phyloP scores from a whole-genome alignment of 2,797 vertebrate genomes.

The Sitta carolinensis region DNA sequence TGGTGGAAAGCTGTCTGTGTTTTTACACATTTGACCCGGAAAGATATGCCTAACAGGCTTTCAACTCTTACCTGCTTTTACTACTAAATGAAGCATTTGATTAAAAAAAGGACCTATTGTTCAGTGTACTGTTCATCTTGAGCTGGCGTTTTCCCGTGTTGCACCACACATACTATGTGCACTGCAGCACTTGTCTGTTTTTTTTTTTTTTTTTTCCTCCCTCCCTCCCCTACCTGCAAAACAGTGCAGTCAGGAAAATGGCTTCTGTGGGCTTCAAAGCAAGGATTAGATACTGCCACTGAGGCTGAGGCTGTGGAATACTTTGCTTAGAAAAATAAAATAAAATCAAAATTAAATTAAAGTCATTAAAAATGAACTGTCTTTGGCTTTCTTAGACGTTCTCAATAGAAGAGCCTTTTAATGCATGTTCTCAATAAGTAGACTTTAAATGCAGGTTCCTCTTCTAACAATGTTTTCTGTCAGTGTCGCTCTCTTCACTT shows the following conservation, averaged over 20 bases:
- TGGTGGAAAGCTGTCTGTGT: not conserved
- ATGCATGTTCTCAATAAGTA: not conserved
- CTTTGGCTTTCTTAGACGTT: not conserved
- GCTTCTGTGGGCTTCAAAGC: constrained; percentile 55
- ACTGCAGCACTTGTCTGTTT: constrained; percentile 37
- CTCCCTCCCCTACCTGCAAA: constrained; percentile 45
- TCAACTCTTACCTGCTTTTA: not conserved
- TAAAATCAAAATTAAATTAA: not conserved
- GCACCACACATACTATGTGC: not conserved
- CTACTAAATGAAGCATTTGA: not conserved
- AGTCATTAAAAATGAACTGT: not conserved
- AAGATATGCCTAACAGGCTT: not conserved
- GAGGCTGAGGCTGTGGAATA: constrained; percentile 14
- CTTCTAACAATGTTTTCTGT: not conserved
- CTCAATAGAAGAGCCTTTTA: not conserved
- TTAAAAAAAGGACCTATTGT: not conserved
- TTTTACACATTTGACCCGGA: not conserved
- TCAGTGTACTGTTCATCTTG: not conserved
- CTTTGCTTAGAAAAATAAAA: constrained; percentile 26
- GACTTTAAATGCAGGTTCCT: not conserved
- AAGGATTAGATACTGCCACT: constrained; percentile 29
- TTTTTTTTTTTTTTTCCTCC: not conserved
- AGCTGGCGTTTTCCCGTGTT: not conserved
- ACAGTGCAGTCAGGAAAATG: constrained; percentile 65
- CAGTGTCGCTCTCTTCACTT: not conserved